These are phyloP conservation scores for Crotalus tigris DNA, from an alignment of 2,113 vertebrate genomes.

Conservation along the genomic window DNA sequence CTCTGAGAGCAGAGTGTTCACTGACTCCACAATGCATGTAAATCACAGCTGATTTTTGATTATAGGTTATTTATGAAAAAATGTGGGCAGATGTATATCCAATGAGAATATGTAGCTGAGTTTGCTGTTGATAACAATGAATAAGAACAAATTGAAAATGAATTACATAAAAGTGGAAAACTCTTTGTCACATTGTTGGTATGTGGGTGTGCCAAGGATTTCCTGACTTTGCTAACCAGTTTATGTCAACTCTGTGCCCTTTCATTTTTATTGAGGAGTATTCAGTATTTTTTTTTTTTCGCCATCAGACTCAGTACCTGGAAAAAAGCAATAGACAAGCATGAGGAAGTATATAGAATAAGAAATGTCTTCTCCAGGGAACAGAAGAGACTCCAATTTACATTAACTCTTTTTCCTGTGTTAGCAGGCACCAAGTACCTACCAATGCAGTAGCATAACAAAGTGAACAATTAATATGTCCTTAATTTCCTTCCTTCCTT, in stretches of 20 bases:
- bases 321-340: neutral
- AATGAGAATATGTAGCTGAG: neutral
- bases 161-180: neutral
- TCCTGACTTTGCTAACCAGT: neutral
- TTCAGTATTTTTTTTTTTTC: neutral
- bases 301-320: neutral
- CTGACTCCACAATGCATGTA: neutral
- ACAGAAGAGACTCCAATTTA: neutral
- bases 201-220: neutral
- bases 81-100: neutral
- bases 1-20: neutral
- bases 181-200: neutral
- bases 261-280: neutral
- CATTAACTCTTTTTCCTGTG: neutral
- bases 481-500: neutral
- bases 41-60: conserved; percentile 11
- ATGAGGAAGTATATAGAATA: neutral
- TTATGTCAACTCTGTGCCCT: neutral
- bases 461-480: neutral
- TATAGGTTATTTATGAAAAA: neutral
- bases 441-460: neutral
- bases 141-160: neutral
- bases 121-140: neutral
- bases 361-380: neutral
- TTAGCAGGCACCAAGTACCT: neutral